phyloP scores from a whole-genome alignment of 2,797 vertebrate species.

The Xerus rutilus region DNA sequence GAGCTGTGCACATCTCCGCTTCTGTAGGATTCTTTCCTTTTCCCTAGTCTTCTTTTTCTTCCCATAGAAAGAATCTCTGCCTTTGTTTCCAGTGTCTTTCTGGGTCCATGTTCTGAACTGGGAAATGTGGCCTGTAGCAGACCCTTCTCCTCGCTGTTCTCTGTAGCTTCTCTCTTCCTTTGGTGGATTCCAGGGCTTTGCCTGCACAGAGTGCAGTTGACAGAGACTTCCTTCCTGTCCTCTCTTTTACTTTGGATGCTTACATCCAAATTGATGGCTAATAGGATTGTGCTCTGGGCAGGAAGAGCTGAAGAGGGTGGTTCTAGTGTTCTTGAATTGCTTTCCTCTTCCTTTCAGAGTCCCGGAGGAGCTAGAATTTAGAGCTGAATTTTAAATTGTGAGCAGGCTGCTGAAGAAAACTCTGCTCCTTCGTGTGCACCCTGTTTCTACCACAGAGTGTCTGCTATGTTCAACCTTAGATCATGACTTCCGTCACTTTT shows the following conservation, averaged over 20 bases:
- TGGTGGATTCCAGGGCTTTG: not conserved
- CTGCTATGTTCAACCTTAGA: not conserved
- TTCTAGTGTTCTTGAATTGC: not conserved
- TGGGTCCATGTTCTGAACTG: not conserved
- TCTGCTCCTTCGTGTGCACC: too few species aligned
- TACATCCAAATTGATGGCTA: not conserved
- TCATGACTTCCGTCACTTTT: not conserved
- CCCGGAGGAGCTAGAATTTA: not conserved
- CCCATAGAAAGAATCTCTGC: not conserved
- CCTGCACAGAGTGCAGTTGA: not conserved
- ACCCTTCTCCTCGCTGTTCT: not conserved
- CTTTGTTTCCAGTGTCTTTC: not conserved
- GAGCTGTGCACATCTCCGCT: accelerated
- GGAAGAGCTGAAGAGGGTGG: not conserved
- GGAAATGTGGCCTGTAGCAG: not conserved
- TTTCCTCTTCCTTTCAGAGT: not conserved
- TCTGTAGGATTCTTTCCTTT: not conserved
- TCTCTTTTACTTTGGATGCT: not conserved
- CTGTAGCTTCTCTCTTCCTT: not conserved
- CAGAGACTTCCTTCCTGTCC: not conserved
- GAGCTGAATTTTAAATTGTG: not conserved
- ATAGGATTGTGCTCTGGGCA: not conserved
- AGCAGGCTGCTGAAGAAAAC: accelerated
- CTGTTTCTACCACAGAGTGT: not conserved
- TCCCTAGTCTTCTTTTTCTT: not conserved